Evolutionary conservation across 2,113 vertebrate genomes (phyloP).

Genomic region (Genyomyrus donnyi): DNA sequence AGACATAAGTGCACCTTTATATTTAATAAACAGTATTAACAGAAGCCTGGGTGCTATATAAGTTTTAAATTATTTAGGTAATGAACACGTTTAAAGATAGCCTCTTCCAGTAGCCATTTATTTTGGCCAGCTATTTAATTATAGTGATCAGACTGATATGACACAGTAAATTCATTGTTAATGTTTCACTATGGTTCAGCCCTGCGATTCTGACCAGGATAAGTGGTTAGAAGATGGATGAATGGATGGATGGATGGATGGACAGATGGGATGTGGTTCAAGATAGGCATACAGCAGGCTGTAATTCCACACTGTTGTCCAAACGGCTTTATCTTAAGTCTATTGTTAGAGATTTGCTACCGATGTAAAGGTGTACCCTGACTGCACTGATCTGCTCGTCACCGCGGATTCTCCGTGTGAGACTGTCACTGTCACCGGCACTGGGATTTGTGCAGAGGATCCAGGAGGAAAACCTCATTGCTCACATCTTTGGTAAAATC

Average conservation of each 20-base stretch:
- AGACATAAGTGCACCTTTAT: not conserved
- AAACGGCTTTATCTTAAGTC: slow-evolving; percentile 9
- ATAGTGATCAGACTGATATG: not conserved
- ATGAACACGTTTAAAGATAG: not conserved
- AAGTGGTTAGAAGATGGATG: not conserved
- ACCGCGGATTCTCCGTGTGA: not conserved
- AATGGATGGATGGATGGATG: no score
- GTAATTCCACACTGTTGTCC: not conserved
- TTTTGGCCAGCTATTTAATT: not conserved
- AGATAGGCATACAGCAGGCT: not conserved
- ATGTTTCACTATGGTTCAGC: not conserved
- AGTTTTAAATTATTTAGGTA: not conserved
- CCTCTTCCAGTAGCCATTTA: not conserved
- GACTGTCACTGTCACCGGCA: not conserved
- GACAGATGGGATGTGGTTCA: not conserved
- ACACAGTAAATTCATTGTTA: not conserved
- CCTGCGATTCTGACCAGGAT: not conserved
- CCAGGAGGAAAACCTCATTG: slow-evolving; percentile 1
- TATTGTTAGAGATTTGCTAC: not conserved
- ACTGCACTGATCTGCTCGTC: not conserved
- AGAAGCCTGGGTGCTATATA: not conserved
- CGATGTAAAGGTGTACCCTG: not conserved
- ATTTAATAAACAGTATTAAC: not conserved
- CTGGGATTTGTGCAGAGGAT: not conserved
- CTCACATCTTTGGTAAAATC: slow-evolving; percentile 1